A percentile compares a stretch with the other conserved stretches of the same genome.
Conservation (phyloP, 2,113 vertebrate genomes). For the Gulo gulo region DNA sequence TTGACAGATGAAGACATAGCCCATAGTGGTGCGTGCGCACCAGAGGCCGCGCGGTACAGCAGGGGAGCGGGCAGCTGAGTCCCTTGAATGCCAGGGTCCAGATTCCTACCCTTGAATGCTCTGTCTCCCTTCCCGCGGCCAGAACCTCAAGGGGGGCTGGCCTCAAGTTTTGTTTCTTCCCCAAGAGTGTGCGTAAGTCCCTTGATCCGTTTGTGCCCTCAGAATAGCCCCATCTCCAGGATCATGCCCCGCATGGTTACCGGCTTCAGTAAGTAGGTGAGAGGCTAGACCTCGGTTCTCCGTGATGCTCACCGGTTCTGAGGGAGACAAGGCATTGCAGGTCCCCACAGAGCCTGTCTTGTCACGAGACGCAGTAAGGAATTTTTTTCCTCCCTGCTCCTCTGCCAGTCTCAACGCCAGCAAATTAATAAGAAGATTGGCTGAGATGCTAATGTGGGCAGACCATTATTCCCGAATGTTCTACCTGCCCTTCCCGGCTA, state of each 20-base stretch:
- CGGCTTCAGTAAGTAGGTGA: not conserved
- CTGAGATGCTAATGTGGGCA: fast-evolving
- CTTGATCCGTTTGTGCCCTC: not conserved
- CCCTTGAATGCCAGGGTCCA: no score
- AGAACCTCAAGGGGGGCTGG: no score
- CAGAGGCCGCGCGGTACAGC: fast-evolving
- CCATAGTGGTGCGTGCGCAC: fast-evolving
- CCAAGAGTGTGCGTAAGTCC: not conserved
- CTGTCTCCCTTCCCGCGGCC: fast-evolving
- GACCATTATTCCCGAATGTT: not conserved
- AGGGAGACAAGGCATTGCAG: not conserved
- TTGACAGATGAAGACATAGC: not conserved
- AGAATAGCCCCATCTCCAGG: not conserved
- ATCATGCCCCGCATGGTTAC: not conserved
- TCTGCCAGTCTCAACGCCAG: fast-evolving
- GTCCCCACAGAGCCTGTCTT: not conserved
- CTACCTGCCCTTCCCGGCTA: no score
- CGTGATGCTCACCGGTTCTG: fast-evolving
- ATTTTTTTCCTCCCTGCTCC: not conserved
- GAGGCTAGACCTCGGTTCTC: fast-evolving
- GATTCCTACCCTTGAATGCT: fast-evolving
- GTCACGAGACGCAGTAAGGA: not conserved
- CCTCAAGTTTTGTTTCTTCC: not conserved
- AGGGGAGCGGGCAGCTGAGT: fast-evolving
- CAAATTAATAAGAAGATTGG: no score